Conservation (phyloP, 2,797 vertebrate species). For the Sebastes matsubarae region DNA sequence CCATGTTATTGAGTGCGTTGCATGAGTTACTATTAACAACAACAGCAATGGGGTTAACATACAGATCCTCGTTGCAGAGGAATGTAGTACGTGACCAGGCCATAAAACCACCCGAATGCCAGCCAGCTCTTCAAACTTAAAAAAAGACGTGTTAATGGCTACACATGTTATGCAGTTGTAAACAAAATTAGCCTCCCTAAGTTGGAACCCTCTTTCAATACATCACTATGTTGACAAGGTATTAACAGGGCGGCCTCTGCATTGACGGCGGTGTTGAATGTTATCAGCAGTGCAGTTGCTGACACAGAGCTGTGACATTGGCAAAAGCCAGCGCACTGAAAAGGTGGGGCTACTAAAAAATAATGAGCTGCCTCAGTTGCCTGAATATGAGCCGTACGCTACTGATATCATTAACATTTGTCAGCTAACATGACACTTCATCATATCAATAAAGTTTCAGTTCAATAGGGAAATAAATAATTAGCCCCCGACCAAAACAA, state of each 20-base stretch:
- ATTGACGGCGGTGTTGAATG: neutral
- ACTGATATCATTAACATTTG: neutral
- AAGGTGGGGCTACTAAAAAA: neutral
- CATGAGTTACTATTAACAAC: neutral
- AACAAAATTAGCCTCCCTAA: conserved; percentile 25
- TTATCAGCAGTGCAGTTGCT: conserved; percentile 1
- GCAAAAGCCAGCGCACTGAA: neutral
- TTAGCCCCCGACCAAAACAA: neutral
- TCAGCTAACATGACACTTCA: neutral
- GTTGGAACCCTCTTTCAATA: neutral
- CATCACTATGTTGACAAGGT: conserved; percentile 26
- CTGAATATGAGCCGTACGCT: neutral
- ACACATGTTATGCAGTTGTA: neutral
- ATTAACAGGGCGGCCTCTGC: conserved; percentile 2
- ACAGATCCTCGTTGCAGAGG: neutral
- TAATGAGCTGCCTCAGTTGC: conserved; percentile 3
- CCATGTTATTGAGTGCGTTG: neutral
- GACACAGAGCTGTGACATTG: conserved; percentile 5
- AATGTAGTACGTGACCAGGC: neutral
- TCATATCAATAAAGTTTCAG: neutral
- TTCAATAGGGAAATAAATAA: neutral
- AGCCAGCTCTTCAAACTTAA: neutral
- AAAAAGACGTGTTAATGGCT: conserved; percentile 31
- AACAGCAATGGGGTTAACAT: neutral
- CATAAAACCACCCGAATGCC: neutral